phyloP scores from a whole-genome alignment of 2,797 vertebrate species.

The Eurystomus glaucurus region DNA sequence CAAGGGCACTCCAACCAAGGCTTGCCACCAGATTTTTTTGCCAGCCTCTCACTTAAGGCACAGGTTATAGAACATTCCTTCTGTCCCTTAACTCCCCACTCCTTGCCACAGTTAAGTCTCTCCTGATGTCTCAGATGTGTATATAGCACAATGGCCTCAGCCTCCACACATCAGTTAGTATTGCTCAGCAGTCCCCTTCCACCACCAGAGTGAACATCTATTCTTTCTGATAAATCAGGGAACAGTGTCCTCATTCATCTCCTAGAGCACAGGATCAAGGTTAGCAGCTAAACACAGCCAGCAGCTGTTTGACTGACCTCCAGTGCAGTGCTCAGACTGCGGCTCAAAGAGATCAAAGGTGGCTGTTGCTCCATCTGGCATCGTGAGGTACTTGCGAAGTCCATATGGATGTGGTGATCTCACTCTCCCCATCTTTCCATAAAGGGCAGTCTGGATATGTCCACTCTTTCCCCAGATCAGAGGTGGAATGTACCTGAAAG shows the following conservation, averaged over 20 bases:
- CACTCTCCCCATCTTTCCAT: constrained; percentile 95
- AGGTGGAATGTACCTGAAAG: constrained; percentile 93
- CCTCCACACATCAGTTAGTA: not conserved
- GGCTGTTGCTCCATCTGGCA: constrained; percentile 94
- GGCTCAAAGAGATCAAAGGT: constrained; percentile 97
- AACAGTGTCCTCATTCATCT: not conserved
- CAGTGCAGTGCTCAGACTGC: constrained; percentile 87
- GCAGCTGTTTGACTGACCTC: constrained; percentile 85
- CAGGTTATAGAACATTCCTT: not conserved
- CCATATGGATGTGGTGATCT: constrained; percentile 91
- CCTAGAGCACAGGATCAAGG: not conserved
- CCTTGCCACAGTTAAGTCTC: not conserved
- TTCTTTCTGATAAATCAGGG: not conserved
- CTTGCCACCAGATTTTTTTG: not conserved
- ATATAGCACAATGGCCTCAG: not conserved
- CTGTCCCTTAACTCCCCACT: not conserved
- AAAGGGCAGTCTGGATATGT: constrained; percentile 94
- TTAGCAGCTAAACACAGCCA: not conserved
- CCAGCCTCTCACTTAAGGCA: not conserved
- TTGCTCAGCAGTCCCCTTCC: not conserved
- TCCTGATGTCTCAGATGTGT: not conserved
- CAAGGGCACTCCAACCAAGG: not conserved
- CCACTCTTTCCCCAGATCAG: constrained; percentile 97
- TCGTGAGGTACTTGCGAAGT: constrained; percentile 91
- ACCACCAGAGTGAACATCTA: not conserved